Evolutionary conservation across 2,113 vertebrate species (phyloP).

Genomic region (Chamaea fasciata): DNA sequence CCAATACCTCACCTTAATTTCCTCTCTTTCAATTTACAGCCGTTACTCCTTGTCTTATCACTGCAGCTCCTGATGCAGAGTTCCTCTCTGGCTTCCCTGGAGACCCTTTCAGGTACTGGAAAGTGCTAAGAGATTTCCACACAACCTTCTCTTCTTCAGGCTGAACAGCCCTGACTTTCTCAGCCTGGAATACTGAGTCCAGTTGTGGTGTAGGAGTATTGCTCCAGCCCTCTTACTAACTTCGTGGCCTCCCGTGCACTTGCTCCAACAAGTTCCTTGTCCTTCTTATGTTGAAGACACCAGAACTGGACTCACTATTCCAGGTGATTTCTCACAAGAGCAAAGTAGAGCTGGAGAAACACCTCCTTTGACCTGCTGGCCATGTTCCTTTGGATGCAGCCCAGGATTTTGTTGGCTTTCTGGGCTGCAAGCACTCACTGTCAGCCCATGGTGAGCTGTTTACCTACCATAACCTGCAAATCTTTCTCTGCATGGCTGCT

Average conservation of each 20-base stretch:
- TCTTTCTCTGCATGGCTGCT: neutral
- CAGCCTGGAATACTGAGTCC: neutral
- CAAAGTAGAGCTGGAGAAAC: neutral
- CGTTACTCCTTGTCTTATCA: neutral
- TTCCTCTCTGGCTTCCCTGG: neutral
- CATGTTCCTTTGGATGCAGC: neutral
- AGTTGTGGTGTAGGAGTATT: neutral
- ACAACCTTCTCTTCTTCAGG: neutral
- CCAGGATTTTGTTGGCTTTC: neutral
- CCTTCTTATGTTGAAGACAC: neutral
- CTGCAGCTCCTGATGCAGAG: neutral
- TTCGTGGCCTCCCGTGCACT: neutral
- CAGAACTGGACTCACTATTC: neutral
- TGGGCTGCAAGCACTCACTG: neutral
- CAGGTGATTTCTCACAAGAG: neutral
- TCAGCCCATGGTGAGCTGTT: neutral
- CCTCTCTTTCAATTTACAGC: neutral
- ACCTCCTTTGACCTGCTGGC: no score
- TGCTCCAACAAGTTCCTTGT: neutral
- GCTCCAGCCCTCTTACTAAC: neutral
- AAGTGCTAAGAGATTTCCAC: neutral
- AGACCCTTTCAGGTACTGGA: neutral
- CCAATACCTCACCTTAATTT: neutral
- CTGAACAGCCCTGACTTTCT: neutral
- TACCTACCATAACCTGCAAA: neutral